phyloP scores from a whole-genome alignment of 2,797 vertebrate species.

The Choloepus didactylus region DNA sequence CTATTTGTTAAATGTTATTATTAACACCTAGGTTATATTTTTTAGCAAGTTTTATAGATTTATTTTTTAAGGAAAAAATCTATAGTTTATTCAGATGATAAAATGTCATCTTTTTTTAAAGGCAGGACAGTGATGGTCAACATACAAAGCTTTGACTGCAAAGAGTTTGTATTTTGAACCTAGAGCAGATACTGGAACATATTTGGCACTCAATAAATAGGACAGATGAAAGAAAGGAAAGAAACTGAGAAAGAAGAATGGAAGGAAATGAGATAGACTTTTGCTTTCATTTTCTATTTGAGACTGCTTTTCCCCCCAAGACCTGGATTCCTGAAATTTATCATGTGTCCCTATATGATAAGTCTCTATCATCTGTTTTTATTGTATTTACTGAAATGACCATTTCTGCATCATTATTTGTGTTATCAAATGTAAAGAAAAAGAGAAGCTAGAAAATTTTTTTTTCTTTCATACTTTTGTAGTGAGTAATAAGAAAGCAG shows the following conservation, averaged over 20 bases:
- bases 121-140: no score
- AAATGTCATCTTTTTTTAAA: neutral
- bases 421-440: neutral
- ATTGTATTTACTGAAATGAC: neutral
- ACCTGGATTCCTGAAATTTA: neutral
- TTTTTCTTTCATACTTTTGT: slow-evolving; percentile 48
- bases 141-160: neutral
- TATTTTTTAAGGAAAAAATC: neutral
- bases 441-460: neutral
- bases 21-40: neutral
- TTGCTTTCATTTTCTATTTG: neutral
- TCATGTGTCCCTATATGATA: neutral
- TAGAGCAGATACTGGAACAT: neutral
- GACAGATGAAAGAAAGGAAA: neutral
- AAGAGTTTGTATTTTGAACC: neutral
- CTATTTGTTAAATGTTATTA: neutral
- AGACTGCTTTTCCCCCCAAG: neutral
- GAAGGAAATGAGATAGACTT: neutral
- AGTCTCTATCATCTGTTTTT: neutral
- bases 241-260: neutral
- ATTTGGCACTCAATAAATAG: neutral
- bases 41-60: neutral
- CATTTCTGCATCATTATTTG: neutral
- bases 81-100: neutral
- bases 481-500: neutral